Percentiles rank a stretch among this genome's conserved stretches.
These are phyloP conservation scores for Diploptera punctata DNA, from an alignment of 2,888 invertebrate species.

Conservation along the genomic window DNA sequence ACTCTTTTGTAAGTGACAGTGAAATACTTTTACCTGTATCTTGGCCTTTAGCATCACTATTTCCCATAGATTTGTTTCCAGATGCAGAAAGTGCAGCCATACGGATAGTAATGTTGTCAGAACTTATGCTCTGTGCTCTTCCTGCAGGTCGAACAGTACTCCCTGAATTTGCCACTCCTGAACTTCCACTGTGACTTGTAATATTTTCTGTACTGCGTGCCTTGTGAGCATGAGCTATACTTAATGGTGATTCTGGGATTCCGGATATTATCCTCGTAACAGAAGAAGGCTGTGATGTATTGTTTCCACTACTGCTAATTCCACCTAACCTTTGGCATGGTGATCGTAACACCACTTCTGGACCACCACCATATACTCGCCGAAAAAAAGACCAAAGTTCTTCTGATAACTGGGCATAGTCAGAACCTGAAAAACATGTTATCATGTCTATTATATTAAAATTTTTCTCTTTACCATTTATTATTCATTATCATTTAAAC, in stretches of 20 bases:
- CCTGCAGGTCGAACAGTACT: constrained; percentile 6
- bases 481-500: too few relatives aligned
- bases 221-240: constrained; percentile 33
- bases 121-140: constrained; percentile 39
- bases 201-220: constrained; percentile 42
- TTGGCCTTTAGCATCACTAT: not conserved
- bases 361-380: constrained; percentile 88
- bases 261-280: not conserved
- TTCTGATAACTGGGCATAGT: constrained; percentile 82
- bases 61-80: constrained; percentile 3
- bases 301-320: not conserved
- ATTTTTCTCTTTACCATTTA: too few relatives aligned
- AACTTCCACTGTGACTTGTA: constrained; percentile 9
- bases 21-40: constrained; percentile 2
- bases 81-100: constrained; percentile 38
- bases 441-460: too few relatives aligned
- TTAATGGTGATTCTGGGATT: not conserved
- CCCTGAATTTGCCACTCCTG: not conserved
- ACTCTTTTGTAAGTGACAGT: not conserved
- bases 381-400: constrained; percentile 88
- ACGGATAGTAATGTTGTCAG: constrained; percentile 40
- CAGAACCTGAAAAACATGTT: constrained; percentile 56
- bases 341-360: constrained; percentile 66
- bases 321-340: constrained; percentile 20
- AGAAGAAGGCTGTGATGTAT: not conserved